Conservation (phyloP, 2,888 invertebrate genomes). For the Nemurella pictetii region DNA sequence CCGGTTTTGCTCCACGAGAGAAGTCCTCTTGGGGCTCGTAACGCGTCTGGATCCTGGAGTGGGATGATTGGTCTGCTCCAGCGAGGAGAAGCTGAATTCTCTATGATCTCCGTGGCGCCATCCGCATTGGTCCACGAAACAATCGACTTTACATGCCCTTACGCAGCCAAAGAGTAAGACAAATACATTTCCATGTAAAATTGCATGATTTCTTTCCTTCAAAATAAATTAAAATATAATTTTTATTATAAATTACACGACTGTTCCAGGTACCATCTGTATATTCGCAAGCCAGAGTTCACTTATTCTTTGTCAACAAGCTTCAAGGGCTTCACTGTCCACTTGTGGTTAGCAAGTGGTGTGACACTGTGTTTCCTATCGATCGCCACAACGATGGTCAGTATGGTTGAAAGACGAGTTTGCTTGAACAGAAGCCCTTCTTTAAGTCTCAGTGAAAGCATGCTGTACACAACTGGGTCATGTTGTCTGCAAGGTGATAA, state of each 20-base stretch:
- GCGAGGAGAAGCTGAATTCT: not conserved
- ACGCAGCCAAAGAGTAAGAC: not conserved
- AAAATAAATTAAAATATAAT: not conserved
- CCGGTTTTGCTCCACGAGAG: not conserved
- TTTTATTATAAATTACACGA: not conserved
- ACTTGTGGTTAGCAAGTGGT: not conserved
- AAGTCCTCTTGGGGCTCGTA: not conserved
- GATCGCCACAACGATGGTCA: not conserved
- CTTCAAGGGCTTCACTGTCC: not conserved
- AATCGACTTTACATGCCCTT: not conserved
- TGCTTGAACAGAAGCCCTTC: not conserved
- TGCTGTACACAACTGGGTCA: not conserved
- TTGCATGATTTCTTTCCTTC: too few relatives aligned
- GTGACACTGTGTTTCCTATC: not conserved
- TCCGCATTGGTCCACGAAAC: not conserved
- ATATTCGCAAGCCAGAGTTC: constrained; percentile 3
- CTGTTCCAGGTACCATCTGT: not conserved
- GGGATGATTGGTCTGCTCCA: not conserved
- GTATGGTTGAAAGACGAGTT: too few relatives aligned
- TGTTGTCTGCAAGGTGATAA: not conserved
- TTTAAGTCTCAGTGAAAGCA: not conserved
- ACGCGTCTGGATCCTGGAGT: not conserved
- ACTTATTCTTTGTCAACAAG: not conserved
- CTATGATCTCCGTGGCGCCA: not conserved
- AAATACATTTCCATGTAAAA: not conserved